phyloP scores from a whole-genome alignment of 2,888 invertebrate species.

The Metellina segmentata region DNA sequence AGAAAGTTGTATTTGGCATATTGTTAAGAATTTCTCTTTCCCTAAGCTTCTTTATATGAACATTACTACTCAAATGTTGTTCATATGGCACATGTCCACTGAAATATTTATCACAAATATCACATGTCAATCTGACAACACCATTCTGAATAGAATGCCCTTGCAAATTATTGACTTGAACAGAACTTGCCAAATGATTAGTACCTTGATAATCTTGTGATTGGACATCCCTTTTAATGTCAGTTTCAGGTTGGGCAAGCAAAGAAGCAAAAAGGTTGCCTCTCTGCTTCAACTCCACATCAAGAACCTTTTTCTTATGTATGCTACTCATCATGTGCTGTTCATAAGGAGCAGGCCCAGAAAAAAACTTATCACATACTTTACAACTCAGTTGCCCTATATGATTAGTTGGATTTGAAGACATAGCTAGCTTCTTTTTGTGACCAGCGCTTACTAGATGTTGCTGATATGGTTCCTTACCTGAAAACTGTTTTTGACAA shows the following conservation, averaged over 20 bases:
- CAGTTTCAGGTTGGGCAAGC: neutral
- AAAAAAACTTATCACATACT: neutral
- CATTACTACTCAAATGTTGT: neutral
- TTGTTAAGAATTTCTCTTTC: neutral
- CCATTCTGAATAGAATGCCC: no score
- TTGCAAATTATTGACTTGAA: no score
- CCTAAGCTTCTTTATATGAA: neutral
- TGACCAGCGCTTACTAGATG: conserved; percentile 44
- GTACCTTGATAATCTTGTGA: neutral
- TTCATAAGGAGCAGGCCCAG: neutral
- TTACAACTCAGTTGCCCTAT: neutral
- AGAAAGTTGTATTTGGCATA: neutral
- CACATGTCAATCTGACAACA: neutral
- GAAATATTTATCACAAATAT: neutral
- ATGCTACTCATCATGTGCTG: neutral
- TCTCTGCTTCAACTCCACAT: neutral
- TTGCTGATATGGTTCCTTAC: conserved; percentile 37
- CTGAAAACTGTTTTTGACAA: conserved; percentile 33
- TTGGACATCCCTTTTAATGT: neutral
- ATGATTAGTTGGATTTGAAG: neutral
- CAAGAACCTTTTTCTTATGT: conserved; percentile 2
- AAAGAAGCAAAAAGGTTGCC: neutral
- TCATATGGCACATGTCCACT: conserved; percentile 8
- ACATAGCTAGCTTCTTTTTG: neutral
- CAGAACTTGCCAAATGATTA: neutral